A percentile compares a stretch with the other conserved stretches of the same genome.
Conservation (phyloP, 2,113 vertebrate species). For the Ciconia boyciana region DNA sequence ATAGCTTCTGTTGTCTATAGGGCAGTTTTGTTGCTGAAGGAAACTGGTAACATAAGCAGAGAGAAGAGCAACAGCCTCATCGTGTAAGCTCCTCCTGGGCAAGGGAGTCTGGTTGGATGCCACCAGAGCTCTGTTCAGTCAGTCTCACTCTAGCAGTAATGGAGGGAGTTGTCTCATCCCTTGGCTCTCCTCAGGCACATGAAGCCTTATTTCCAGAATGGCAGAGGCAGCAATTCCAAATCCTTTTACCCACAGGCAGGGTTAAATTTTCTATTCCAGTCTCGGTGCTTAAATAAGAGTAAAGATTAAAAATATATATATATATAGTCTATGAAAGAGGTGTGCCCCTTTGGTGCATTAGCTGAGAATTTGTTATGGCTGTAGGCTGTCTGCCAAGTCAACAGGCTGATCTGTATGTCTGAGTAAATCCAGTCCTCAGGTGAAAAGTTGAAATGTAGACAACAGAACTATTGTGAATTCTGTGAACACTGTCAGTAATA, state of each 20-base stretch:
- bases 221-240: not conserved
- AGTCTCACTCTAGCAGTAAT: not conserved
- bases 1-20: not conserved
- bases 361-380: not conserved
- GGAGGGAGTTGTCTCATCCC: not conserved
- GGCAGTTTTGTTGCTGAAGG: not conserved
- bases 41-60: rapidly evolving
- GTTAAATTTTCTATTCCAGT: not conserved
- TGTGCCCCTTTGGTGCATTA: not conserved
- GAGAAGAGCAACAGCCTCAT: not conserved
- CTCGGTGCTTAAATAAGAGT: not conserved
- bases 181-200: not conserved
- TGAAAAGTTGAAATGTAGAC: not conserved
- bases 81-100: not conserved
- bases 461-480: not conserved
- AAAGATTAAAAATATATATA: not conserved
- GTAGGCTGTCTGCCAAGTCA: not conserved
- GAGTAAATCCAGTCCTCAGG: not conserved
- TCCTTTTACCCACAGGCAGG: not conserved
- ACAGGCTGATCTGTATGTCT: not conserved
- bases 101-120: not conserved
- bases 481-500: not conserved
- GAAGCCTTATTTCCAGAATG: not conserved
- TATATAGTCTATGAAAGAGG: not conserved
- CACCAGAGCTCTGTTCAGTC: not conserved